Base-by-base conservation (phyloP, 2,113 vertebrate genomes). In the Cephalopholis sonnerati region DNA sequence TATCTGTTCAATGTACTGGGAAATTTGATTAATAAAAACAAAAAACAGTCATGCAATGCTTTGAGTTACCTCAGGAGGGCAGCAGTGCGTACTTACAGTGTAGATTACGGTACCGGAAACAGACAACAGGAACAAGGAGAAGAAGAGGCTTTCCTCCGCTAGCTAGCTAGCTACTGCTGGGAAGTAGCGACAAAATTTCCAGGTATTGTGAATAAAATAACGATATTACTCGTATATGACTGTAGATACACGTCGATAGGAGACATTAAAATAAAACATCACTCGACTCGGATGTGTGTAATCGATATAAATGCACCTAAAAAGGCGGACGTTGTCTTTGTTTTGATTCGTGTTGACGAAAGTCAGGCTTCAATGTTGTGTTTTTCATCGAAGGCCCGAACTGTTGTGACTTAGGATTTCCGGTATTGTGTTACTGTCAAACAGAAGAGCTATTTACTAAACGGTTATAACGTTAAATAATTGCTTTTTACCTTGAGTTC, bases 311-410 rank as follows among this genome's bases (percentile, higher is more conserved):
- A 36, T 74, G 9, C 0, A 13, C 36, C 4, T 9, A 50, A 25
- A 63, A 57, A 65, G 18, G 1, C 4, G 13, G 20, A 79, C 22
- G 57, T 81, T 61, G 29, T 69, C 27, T 84, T 82, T 93, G 88
- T 94, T 92, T 87, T 91, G 76, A 54, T 88, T 63, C 55, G 78
- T 82, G 78, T 77, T 83, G 62, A 59, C 27, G 73, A 69, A 64
- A 80, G 39, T 76, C 57, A 83, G 90, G 91, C 92, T 85, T 88
- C 86, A 82, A 51, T 93, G 90, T 91, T 93, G 86, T 94, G 83
- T 82, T 90, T 89, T 88, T 89, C 18, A 55, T 54, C 57, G 15
- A 68, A 92, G 92, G 91, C 92, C 91, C 24, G 1, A 70, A 66
- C 50, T 75, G 55, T 73, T 77, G 46, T 84, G 64, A 61, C 1